A percentile compares a stretch with the other conserved stretches of the same genome.
phyloP scores from a whole-genome alignment of 2,797 vertebrate genomes.

The Phalanger gymnotis region DNA sequence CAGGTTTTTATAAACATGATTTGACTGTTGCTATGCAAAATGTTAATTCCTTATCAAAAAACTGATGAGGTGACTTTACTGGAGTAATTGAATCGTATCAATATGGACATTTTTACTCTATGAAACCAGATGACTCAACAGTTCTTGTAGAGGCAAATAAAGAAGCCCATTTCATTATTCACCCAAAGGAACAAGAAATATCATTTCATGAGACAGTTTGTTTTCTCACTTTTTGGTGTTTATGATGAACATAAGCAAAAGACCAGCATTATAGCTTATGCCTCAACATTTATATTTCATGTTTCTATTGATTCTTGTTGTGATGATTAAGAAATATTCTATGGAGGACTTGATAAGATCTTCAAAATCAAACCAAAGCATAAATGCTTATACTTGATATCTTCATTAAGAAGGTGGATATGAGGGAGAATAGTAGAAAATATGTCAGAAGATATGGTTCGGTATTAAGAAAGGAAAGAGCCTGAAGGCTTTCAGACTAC shows the following conservation, averaged over 20 bases:
- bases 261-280: neutral
- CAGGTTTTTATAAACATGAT: neutral
- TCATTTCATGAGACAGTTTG: neutral
- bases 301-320: neutral
- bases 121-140: neutral
- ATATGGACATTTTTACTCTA: neutral
- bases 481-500: neutral
- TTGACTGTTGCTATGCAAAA: neutral
- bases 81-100: neutral
- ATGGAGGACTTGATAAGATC: neutral
- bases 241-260: neutral
- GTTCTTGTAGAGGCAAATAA: neutral
- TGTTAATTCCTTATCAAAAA: neutral
- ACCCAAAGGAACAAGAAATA: neutral
- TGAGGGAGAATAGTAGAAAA: neutral
- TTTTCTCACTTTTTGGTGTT: neutral
- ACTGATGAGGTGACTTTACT: neutral
- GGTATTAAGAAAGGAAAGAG: neutral
- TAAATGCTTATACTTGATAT: neutral
- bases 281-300: neutral
- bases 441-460: neutral
- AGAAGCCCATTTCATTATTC: neutral
- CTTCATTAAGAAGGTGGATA: neutral
- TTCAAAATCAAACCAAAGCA: neutral
- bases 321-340: neutral